Evolutionary conservation across 2,888 invertebrate species (phyloP).

Genomic region (Andrena camellia): DNA sequence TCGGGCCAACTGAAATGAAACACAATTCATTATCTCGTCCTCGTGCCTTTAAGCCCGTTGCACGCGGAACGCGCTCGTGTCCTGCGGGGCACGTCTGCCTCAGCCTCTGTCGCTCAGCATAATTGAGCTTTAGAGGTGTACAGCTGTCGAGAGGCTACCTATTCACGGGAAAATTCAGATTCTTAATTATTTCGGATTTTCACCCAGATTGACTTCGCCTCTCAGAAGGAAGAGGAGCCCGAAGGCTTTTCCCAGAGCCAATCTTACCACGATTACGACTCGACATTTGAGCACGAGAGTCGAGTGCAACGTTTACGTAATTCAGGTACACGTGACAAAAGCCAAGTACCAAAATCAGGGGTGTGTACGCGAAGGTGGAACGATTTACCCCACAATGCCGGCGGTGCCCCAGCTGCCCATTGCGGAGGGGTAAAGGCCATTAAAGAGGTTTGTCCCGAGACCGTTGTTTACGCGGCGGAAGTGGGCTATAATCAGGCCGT

Average conservation of each 20-base stretch:
- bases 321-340: conserved; percentile 11
- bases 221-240: no score
- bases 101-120: conserved; percentile 44
- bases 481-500: conserved; percentile 82
- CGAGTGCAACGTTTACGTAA: background rate
- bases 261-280: no score
- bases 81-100: conserved; percentile 33
- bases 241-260: no score
- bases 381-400: conserved; percentile 54
- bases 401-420: conserved; percentile 55
- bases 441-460: conserved; percentile 77
- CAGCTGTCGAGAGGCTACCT: conserved; percentile 50
- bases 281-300: no score
- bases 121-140: conserved; percentile 62
- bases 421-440: conserved; percentile 75
- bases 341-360: conserved; percentile 30
- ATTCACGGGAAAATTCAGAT: conserved; percentile 25
- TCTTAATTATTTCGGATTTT: conserved; percentile 10
- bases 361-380: conserved; percentile 41
- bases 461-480: conserved; percentile 83
- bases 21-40: conserved; percentile 81
- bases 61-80: conserved; percentile 58
- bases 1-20: conserved; percentile 82
- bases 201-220: background rate
- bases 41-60: conserved; percentile 75